Percentiles rank a stretch among this genome's conserved stretches.
These are phyloP conservation scores for Galagoides demidoff DNA, from an alignment of 2,797 vertebrate species.

Conservation along the genomic window DNA sequence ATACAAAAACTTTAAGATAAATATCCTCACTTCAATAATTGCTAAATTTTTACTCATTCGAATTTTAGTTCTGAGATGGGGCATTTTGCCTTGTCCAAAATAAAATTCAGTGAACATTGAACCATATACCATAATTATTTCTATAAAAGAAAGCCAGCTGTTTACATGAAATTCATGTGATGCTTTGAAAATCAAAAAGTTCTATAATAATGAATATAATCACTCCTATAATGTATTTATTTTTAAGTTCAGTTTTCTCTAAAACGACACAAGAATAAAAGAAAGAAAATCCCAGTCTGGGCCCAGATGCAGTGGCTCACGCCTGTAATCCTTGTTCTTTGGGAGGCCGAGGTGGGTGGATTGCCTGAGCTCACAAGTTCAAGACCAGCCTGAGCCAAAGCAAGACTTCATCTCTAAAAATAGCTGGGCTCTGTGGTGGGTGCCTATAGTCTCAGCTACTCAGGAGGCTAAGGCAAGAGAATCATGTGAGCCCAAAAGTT, in stretches of 20 bases:
- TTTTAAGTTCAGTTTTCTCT: slow-evolving; percentile 4
- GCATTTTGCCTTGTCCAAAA: neutral
- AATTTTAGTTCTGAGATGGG: slow-evolving; percentile 29
- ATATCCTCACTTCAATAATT: neutral
- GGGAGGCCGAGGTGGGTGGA: no score
- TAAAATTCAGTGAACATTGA: neutral
- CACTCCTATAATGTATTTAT: neutral
- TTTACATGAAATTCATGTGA: neutral
- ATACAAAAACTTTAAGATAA: neutral
- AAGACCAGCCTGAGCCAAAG: no score
- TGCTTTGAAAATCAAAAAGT: slow-evolving; percentile 30
- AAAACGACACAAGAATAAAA: neutral
- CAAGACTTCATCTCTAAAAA: no score
- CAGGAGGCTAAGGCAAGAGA: no score
- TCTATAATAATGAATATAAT: neutral
- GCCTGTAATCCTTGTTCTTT: no score
- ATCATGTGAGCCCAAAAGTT: no score
- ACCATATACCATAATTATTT: neutral
- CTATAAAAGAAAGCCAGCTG: neutral
- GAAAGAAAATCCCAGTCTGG: neutral
- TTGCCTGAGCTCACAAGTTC: no score
- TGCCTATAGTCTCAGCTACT: no score
- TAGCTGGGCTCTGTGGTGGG: no score
- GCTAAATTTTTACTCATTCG: neutral
- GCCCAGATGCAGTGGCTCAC: no score